Evolutionary conservation across 2,797 vertebrate genomes (phyloP).

Genomic region (Betta splendens): DNA sequence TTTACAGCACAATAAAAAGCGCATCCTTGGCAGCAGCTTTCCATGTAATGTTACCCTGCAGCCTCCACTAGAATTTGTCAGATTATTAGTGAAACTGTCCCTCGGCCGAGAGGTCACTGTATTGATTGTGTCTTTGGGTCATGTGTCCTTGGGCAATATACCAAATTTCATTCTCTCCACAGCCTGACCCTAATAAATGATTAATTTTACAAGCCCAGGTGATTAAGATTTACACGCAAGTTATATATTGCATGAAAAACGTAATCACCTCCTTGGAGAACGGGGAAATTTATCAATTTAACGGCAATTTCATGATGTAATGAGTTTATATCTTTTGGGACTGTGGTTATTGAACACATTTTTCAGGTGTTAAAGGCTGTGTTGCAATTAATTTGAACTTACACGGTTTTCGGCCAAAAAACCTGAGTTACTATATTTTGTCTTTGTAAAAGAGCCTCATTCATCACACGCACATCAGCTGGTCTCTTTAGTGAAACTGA

Average conservation of each 20-base stretch:
- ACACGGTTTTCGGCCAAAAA: neutral
- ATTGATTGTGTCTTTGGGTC: constrained; percentile 46
- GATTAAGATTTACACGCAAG: constrained; percentile 47
- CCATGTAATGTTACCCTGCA: neutral
- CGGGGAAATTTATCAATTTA: constrained; percentile 46
- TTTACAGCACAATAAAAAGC: too few species aligned
- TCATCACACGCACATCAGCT: neutral
- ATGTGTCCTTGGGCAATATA: constrained; percentile 47
- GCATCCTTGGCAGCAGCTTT: neutral
- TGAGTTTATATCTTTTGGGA: constrained; percentile 39
- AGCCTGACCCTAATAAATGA: constrained; percentile 54
- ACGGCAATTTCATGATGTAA: constrained; percentile 37
- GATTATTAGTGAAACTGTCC: constrained; percentile 20
- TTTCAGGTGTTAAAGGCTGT: neutral
- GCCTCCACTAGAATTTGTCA: neutral
- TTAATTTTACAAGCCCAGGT: constrained; percentile 54
- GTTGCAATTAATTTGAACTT: neutral
- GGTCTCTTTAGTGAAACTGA: neutral
- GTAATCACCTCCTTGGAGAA: constrained; percentile 32
- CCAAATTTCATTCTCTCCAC: constrained; percentile 36
- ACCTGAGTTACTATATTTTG: neutral
- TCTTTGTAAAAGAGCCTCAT: neutral
- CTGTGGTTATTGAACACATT: constrained; percentile 17
- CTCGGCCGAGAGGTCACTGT: constrained; percentile 26
- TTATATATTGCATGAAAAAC: constrained; percentile 27